Base-by-base conservation (phyloP, 2,113 vertebrate genomes). In the Menura novaehollandiae region DNA sequence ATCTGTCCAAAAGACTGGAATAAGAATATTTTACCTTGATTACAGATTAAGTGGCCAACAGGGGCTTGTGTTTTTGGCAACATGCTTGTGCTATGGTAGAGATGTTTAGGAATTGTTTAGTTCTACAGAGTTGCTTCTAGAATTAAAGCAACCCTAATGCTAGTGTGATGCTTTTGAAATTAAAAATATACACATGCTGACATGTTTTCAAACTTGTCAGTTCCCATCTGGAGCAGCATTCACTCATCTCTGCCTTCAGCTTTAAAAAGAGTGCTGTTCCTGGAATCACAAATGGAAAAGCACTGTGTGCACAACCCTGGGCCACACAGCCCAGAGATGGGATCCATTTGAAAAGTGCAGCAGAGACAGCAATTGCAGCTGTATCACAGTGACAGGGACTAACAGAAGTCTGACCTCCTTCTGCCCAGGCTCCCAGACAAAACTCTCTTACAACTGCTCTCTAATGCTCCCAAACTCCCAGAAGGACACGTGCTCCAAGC, bases 121-220 rank as follows among this genome's bases (percentile, higher is more conserved):
- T 37, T 81, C 92, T 79, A 88, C 52, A 78, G 63, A 74, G 79
- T 58, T 68, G 72, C 66, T 80, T 85, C 81, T 63, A 95, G 94
- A 88, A 93, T 53, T 85, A 84, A 86, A 90, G 33, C 43, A 78
- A 79, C 63, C 91, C 60, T 75, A 95, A 89, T 0, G 10, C 81
- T 95, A 92, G 72, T 7, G 33, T 62, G 89, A 95, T 18, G 64
- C 71, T 80, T 97, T 91, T 87, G 92, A 96, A 97, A 97, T 96
- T 89, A 93, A 92, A 97, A 95, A 97, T 96, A 96, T 27, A 97
- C 91, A 94, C 89, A 95, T 13, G 46, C 88, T 95, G 96, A 97
- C 95, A 96, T 96, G 94, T 96, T 97, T 96, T 91, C 95, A 96
- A 95, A 95, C 80, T 93, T 97, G 91, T 96, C 97, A 94, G 81